These are phyloP conservation scores for Symphodus melops DNA, from an alignment of 2,113 vertebrate genomes.

Conservation along the genomic window DNA sequence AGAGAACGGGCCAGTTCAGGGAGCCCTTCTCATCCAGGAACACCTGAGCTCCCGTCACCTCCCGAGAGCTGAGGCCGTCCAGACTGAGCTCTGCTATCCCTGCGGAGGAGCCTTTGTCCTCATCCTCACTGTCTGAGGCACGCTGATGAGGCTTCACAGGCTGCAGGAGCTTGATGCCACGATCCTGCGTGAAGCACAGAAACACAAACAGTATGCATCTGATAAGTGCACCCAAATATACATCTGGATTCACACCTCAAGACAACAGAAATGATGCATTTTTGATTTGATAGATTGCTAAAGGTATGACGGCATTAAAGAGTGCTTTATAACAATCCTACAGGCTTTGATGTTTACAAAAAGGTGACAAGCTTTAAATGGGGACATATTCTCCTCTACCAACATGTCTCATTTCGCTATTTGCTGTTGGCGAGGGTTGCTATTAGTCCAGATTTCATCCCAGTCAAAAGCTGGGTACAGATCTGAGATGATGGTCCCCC, in stretches of 20 bases:
- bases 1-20: conserved; percentile 93
- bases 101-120: conserved; percentile 67
- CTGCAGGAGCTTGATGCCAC: conserved; percentile 86
- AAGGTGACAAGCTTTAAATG: too few relatives aligned
- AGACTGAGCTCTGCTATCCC: conserved; percentile 78
- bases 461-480: too few relatives aligned
- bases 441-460: too few relatives aligned
- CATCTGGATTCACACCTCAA: not conserved
- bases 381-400: too few relatives aligned
- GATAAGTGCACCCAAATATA: not conserved
- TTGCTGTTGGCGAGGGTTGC: too few relatives aligned
- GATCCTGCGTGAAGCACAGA: conserved; percentile 76
- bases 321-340: too few relatives aligned
- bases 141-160: conserved; percentile 33
- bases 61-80: conserved; percentile 82
- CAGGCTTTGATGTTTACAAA: too few relatives aligned
- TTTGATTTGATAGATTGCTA: not conserved
- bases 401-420: too few relatives aligned
- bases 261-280: not conserved
- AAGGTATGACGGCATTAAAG: too few relatives aligned
- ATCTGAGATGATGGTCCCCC: too few relatives aligned
- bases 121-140: conserved; percentile 75
- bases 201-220: not conserved
- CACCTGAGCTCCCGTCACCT: conserved; percentile 83
- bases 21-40: conserved; percentile 86